Evolutionary conservation across 2,113 vertebrate genomes (phyloP).

Genomic region (Chrysochloris asiatica): DNA sequence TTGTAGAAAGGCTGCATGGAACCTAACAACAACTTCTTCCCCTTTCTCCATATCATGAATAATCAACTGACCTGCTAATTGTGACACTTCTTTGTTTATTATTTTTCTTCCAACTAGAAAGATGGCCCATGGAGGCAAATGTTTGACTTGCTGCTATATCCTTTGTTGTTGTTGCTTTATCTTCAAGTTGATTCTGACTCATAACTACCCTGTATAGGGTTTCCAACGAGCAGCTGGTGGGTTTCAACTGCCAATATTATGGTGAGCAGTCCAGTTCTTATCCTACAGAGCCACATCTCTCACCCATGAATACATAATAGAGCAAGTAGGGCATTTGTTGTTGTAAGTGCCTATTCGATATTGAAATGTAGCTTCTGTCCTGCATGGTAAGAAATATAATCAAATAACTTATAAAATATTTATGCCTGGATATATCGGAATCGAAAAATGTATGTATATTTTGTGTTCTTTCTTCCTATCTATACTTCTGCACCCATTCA

Average conservation of each 20-base stretch:
- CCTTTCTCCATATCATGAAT: not conserved
- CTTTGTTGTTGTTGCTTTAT: no score
- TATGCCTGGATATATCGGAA: not conserved
- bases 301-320: not conserved
- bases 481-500: not conserved
- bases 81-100: not conserved
- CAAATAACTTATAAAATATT: constrained; percentile 17
- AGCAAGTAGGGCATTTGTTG: not conserved
- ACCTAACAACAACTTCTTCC: no score
- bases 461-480: not conserved
- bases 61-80: not conserved
- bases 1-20: no score
- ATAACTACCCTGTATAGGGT: no score
- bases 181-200: no score
- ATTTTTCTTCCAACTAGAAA: not conserved
- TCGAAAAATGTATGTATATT: not conserved
- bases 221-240: no score
- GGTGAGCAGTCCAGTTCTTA: no score
- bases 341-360: not conserved
- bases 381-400: not conserved
- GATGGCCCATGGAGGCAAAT: not conserved
- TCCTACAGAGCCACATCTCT: no score
- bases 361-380: not conserved
- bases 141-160: not conserved
- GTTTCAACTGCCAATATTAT: no score